Conservation (phyloP, 2,797 vertebrate genomes). For the Ispidina picta region DNA sequence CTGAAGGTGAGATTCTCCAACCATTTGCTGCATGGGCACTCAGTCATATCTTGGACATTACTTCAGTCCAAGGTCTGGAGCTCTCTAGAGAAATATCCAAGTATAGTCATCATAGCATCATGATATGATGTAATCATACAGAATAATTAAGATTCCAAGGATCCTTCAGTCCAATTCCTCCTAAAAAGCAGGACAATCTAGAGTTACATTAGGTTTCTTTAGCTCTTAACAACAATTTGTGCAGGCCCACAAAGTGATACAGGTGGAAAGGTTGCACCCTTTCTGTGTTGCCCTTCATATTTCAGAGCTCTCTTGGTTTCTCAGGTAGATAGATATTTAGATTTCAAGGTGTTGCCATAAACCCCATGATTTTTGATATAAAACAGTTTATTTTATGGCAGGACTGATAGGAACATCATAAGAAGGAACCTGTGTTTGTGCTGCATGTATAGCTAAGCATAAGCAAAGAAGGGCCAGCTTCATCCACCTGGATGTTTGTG, state of each 20-base stretch:
- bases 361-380: not conserved
- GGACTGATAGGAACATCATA: not conserved
- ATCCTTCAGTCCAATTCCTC: not conserved
- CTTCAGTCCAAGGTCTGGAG: not conserved
- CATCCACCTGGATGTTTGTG: not conserved
- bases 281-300: not conserved
- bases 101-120: not conserved
- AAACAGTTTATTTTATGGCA: not conserved
- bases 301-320: not conserved
- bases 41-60: not conserved
- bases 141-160: not conserved
- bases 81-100: not conserved
- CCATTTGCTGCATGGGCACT: not conserved
- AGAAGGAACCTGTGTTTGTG: not conserved
- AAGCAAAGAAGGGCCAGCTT: not conserved
- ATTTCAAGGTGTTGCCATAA: not conserved
- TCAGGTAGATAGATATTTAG: not conserved
- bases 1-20: not conserved
- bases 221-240: not conserved
- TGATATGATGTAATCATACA: not conserved
- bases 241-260: not conserved
- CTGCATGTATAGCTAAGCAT: not conserved
- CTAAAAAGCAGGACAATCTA: not conserved
- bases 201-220: not conserved
- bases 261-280: not conserved